Conservation (phyloP, 2,797 vertebrate genomes). For the Lepus oiostolus region DNA sequence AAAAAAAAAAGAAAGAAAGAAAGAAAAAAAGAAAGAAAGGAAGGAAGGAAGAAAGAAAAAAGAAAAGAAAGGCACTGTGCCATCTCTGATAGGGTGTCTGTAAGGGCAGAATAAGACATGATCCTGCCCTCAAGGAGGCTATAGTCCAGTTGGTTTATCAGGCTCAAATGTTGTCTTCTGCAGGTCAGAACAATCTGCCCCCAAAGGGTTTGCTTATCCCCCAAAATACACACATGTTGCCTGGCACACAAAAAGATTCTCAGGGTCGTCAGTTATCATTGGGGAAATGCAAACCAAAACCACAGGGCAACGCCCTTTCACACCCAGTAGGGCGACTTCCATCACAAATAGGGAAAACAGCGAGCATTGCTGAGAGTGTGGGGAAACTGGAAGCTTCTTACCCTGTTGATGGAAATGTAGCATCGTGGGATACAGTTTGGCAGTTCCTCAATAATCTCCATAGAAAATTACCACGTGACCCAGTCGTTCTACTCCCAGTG, state of each 20-base stretch:
- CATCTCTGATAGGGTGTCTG: fast-evolving
- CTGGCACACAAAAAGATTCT: background rate
- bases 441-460: background rate
- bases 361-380: background rate
- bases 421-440: background rate
- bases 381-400: background rate
- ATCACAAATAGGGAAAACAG: background rate
- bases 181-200: background rate
- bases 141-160: background rate
- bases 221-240: background rate
- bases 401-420: too few species aligned
- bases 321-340: too few species aligned
- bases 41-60: too few species aligned
- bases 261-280: background rate
- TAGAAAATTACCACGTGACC: background rate
- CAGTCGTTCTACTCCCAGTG: background rate
- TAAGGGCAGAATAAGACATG: background rate
- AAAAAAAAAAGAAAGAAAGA: too few species aligned
- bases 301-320: background rate
- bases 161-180: background rate
- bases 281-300: background rate
- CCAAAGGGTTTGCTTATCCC: background rate
- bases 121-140: background rate
- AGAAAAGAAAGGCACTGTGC: background rate
- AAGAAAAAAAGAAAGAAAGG: too few species aligned